Evolutionary conservation across 2,113 vertebrate species (phyloP), one percentile per base, ranked within the genome.

Genomic region (Cathartes aura): DNA sequence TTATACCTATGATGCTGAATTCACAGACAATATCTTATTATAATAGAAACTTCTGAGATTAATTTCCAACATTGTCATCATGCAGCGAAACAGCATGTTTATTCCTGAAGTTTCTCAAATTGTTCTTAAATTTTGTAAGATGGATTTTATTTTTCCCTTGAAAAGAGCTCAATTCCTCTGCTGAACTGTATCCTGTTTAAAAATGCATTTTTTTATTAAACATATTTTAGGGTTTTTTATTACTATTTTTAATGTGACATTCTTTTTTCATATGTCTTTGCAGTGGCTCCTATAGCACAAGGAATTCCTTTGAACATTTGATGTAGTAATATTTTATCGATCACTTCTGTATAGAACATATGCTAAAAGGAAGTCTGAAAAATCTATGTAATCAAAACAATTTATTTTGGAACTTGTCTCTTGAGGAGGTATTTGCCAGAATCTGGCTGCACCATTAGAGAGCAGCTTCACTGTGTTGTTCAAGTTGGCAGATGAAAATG

Each of bases 361-460:
- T 97, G 95, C 58, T 95, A 87, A 91, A 95, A 94, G 91, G 95
- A 97, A 96, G 91, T 95, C 95, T 95, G 78, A 95, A 95, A 95
- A 97, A 94, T 96, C 93, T 86, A 96, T 97, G 93, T 97, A 96
- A 96, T 95, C 93, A 96, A 96, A 96, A 95, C 95, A 97, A 59
- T 94, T 96, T 96, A 94, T 96, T 97, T 97, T 97, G 97, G 94
- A 97, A 81, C 91, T 94, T 94, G 85, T 95, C 70, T 96, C 66
- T 88, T 94, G 45, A 59, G 38, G 71, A 94, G 84, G 15, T 85
- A 74, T 80, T 83, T 96, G 92, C 96, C 85, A 97, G 85, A 80
- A 87, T 91, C 53, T 88, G 92, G 70, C 73, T 92, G 73, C 52
- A 95, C 82, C 94, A 94, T 98, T 87, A 96, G 86, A 89, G 90